A percentile compares a stretch with the other conserved stretches of the same genome.
These are phyloP conservation scores for Vombatus ursinus DNA, from an alignment of 2,113 vertebrate species.

Conservation along the genomic window DNA sequence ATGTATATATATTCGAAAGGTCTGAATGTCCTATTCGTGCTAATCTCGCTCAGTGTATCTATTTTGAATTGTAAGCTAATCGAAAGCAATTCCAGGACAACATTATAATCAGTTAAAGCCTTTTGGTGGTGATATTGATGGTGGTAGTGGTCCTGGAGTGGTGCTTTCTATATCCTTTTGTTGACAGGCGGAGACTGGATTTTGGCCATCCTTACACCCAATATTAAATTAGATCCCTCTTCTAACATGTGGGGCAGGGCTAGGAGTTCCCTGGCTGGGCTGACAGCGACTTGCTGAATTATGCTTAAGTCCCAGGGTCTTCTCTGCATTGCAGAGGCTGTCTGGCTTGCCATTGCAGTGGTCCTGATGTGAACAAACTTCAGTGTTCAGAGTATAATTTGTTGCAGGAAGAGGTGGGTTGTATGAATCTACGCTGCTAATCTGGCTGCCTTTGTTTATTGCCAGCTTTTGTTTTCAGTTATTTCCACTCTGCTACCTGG, in stretches of 20 bases:
- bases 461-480: background rate
- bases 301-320: background rate
- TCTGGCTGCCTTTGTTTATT: background rate
- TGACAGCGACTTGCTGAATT: rapidly evolving
- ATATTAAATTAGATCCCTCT: background rate
- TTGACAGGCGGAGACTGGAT: background rate
- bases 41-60: background rate
- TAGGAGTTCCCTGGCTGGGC: background rate
- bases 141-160: background rate
- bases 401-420: background rate
- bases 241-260: background rate
- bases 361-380: background rate
- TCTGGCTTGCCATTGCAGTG: background rate
- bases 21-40: background rate
- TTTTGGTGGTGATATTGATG: background rate
- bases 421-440: background rate
- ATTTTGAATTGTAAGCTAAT: background rate
- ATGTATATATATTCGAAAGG: too few species aligned
- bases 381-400: background rate
- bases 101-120: background rate
- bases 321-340: background rate
- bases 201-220: background rate
- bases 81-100: background rate
- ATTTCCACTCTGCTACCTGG: background rate
- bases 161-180: background rate